phyloP scores from a whole-genome alignment of 2,113 vertebrate genomes.

The Anoura caudifer region DNA sequence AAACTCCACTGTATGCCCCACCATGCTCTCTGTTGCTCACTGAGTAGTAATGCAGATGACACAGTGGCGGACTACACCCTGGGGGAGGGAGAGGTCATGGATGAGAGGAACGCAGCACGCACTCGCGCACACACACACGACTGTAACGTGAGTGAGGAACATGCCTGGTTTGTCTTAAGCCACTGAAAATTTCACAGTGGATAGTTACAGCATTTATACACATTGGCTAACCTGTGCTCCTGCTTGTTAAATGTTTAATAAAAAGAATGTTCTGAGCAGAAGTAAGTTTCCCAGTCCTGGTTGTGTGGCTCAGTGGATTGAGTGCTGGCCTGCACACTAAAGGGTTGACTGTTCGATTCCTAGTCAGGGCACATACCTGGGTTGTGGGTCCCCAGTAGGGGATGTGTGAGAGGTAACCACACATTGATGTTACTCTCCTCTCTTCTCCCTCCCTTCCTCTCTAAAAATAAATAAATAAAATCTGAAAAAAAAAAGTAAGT shows the following conservation, averaged over 20 bases:
- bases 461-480: too few relatives aligned
- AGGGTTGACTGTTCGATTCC: too few relatives aligned
- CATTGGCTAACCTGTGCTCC: neutral
- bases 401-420: too few relatives aligned
- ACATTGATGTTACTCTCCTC: too few relatives aligned
- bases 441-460: too few relatives aligned
- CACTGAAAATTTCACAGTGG: neutral
- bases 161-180: neutral
- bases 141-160: neutral
- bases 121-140: neutral
- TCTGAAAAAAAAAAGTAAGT: too few relatives aligned
- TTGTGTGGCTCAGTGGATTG: too few relatives aligned
- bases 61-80: neutral
- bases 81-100: neutral
- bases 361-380: too few relatives aligned
- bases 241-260: neutral
- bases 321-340: too few relatives aligned
- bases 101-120: neutral
- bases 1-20: neutral
- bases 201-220: neutral
- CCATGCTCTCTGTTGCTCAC: neutral
- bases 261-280: conserved; percentile 21
- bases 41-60: neutral
- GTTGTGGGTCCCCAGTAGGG: too few relatives aligned
- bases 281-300: neutral